Evolutionary conservation across 2,797 vertebrate species (phyloP).

Genomic region (Valencia hispanica): DNA sequence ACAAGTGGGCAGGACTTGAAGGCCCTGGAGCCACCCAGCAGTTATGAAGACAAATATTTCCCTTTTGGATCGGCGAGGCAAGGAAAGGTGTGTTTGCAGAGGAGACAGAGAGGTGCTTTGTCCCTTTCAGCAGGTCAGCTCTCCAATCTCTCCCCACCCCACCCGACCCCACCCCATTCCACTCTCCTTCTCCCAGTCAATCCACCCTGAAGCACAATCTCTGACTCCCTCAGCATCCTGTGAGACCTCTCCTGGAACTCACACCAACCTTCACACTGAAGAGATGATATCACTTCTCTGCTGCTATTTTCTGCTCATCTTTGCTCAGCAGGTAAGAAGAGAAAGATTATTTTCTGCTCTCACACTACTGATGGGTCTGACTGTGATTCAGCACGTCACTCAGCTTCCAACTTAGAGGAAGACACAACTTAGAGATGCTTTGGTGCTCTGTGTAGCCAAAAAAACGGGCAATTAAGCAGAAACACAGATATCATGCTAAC

Average conservation of each 20-base stretch:
- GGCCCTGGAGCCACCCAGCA: constrained; percentile 46
- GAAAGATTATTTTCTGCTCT: constrained; percentile 1
- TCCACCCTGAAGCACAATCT: constrained; percentile 48
- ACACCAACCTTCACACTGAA: constrained; percentile 60
- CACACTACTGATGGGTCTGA: neutral
- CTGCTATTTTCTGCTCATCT: constrained; percentile 80
- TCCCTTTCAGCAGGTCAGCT: constrained; percentile 79
- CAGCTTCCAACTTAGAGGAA: neutral
- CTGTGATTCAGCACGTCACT: neutral
- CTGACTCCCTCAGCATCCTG: constrained; percentile 38
- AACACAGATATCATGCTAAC: neutral
- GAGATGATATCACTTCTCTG: constrained; percentile 86
- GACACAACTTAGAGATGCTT: neutral
- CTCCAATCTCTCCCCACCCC: constrained; percentile 50
- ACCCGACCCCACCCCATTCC: constrained; percentile 44
- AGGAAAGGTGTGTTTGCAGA: constrained; percentile 84
- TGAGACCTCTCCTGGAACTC: constrained; percentile 55
- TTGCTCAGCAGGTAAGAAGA: constrained; percentile 86
- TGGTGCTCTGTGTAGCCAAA: neutral
- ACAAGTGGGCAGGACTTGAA: constrained; percentile 54
- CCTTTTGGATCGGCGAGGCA: constrained; percentile 80
- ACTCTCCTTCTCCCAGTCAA: constrained; percentile 33
- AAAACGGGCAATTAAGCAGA: neutral
- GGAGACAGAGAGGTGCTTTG: constrained; percentile 92
- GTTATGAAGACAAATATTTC: constrained; percentile 83